Base-by-base conservation (phyloP, 2,888 invertebrate species). In the Euplexia lucipara region DNA sequence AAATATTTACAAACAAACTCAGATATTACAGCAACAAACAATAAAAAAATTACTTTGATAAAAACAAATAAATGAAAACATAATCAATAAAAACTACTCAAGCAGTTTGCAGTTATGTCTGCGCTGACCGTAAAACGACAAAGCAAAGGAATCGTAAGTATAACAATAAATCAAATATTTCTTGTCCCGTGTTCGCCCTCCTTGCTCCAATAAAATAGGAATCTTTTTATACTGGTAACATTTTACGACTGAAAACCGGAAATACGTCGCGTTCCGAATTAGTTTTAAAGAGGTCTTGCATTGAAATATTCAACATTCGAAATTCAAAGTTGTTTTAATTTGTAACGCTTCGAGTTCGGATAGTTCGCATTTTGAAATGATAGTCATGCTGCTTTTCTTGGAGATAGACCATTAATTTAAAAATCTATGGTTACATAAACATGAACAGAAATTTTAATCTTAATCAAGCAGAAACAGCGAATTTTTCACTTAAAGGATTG, bases 221-320 rank as follows among this genome's bases (percentile, higher is more conserved):
- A 48, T 78, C 71, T 71, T 60, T 51, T 63, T 61, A 73, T 67
- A 41, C 44, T 75, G 76, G 74, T 49, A 49, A 62, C 66, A 51
- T 66, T 59, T 74, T 66, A 74, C 62, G 60, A 68, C n/a, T 51
- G 59, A 6, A 35, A 53, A 22, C 70, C 75, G 85, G 84, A 85
- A 83, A 81, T 72, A 65, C 67, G 73, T 75, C 70, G 75, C 81
- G 80, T 83, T 86, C 83, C 77, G 79, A 70, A 76, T 81, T 80
- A 77, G 68, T 42, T 48, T 42, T 14, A 59, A 70, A 65, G 66
- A 52, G 20, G 47, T 35, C 16, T 42, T 32, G n/a, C 47, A 20
- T 53, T 49, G 42, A 48, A 49, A 59, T 49, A 47, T 20, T 65
- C 12, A 57, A 49, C 35, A 35, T 72, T 53, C 53, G 18, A 57